These are phyloP conservation scores for Saccostrea echinata DNA, from an alignment of 1,140 invertebrate genomes.

Conservation along the genomic window DNA sequence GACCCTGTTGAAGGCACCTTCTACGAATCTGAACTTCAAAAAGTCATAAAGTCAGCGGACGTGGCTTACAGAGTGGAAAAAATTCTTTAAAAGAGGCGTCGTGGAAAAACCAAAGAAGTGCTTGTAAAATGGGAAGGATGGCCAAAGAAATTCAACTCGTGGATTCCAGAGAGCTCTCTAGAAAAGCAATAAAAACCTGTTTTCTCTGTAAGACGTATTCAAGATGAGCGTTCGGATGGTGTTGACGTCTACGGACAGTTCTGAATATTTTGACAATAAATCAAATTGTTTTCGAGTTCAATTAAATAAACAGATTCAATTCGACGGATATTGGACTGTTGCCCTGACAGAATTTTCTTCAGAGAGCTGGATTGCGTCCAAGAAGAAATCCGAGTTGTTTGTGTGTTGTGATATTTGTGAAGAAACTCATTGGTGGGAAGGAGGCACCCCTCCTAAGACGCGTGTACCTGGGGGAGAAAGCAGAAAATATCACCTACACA, in stretches of 20 bases:
- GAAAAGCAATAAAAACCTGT: neutral
- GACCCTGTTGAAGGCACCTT: neutral
- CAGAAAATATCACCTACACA: conserved; percentile 20
- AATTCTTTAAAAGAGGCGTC: conserved; percentile 27
- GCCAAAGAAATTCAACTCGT: neutral
- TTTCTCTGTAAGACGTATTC: neutral
- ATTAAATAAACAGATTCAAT: conserved; percentile 26
- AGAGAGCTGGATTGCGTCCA: conserved; percentile 14
- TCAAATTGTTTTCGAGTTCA: conserved; percentile 33
- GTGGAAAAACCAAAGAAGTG: neutral
- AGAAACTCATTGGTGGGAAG: conserved; percentile 9
- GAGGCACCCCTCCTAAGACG: conserved; percentile 44
- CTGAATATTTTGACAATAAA: conserved; percentile 10
- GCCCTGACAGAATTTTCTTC: conserved; percentile 37
- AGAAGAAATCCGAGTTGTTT: conserved; percentile 33
- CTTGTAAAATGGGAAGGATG: conserved; percentile 32
- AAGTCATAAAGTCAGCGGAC: neutral
- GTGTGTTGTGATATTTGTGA: conserved; percentile 48
- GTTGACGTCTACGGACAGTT: conserved; percentile 30
- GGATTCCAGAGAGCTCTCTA: neutral
- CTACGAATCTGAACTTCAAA: conserved; percentile 19
- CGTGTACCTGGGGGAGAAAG: conserved; percentile 35
- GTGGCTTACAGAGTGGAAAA: conserved; percentile 30
- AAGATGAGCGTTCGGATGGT: conserved; percentile 50
- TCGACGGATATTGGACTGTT: conserved; percentile 44